These are phyloP conservation scores for Watsonalla binaria DNA, from an alignment of 2,888 invertebrate genomes.

Conservation along the genomic window DNA sequence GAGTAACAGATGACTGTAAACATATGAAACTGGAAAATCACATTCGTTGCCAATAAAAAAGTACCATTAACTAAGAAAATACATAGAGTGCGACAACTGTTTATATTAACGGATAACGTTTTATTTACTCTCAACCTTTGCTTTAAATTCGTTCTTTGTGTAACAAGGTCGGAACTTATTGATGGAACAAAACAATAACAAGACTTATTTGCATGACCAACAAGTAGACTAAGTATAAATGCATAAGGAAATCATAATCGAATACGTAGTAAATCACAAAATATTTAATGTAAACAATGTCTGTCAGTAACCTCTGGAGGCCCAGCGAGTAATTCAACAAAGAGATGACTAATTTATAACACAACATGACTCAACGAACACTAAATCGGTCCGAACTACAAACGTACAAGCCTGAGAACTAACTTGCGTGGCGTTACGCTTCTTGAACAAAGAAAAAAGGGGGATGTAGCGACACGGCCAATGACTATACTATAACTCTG, in stretches of 20 bases:
- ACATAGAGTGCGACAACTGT: too few species aligned
- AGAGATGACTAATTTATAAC: conserved; percentile 52
- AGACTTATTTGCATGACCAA: not conserved
- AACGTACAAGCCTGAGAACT: conserved; percentile 53
- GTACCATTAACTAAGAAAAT: too few species aligned
- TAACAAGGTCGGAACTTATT: too few species aligned
- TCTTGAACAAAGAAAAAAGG: conserved; percentile 68
- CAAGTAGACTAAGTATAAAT: not conserved
- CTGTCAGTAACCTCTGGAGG: conserved; percentile 31
- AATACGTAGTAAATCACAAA: conserved; percentile 13
- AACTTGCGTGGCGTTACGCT: conserved; percentile 69
- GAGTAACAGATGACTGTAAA: not conserved
- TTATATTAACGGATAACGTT: too few species aligned
- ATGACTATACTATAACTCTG: conserved; percentile 53
- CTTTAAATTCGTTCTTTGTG: too few species aligned
- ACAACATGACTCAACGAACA: conserved; percentile 43
- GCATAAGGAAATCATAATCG: not conserved
- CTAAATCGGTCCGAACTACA: conserved; percentile 45
- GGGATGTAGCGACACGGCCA: conserved; percentile 53
- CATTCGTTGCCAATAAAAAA: too few species aligned
- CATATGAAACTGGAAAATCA: not conserved
- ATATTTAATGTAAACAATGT: conserved; percentile 20
- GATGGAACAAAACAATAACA: not conserved
- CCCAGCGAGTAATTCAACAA: conserved; percentile 34
- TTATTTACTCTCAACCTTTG: too few species aligned